A percentile compares a stretch with the other conserved stretches of the same genome.
These are phyloP conservation scores for Ichneumoninae sp. DNA, from an alignment of 2,888 invertebrate genomes.

Conservation along the genomic window DNA sequence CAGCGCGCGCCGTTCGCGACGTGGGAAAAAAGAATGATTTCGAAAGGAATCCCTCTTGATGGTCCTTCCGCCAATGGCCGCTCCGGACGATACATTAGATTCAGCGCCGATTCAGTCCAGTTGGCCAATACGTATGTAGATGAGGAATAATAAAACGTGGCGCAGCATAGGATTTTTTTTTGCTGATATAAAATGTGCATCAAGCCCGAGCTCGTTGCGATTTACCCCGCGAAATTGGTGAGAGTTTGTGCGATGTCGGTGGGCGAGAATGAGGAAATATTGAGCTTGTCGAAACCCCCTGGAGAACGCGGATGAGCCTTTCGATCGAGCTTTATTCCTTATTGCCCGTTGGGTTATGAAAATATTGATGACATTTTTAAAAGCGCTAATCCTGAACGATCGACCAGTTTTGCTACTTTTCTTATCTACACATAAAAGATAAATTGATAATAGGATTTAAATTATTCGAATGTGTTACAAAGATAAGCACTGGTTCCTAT, in stretches of 20 bases:
- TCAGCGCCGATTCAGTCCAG: not conserved
- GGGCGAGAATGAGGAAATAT: slow-evolving; percentile 3
- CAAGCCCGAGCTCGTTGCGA: slow-evolving; percentile 8
- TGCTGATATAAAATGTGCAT: slow-evolving; percentile 10
- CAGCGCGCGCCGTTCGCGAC: slow-evolving; percentile 6
- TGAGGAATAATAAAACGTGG: slow-evolving; percentile 51
- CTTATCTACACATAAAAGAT: too few relatives aligned
- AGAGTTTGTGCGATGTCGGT: slow-evolving; percentile 10
- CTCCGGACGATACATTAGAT: slow-evolving; percentile 15
- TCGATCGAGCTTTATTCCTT: slow-evolving; percentile 18
- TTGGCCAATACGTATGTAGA: slow-evolving; percentile 43
- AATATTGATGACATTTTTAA: slow-evolving; percentile 2
- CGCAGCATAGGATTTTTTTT: slow-evolving; percentile 34
- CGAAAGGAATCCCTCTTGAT: slow-evolving; percentile 36
- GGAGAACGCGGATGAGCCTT: slow-evolving; percentile 1
- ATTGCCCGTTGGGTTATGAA: not conserved
- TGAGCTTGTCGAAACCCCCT: not conserved
- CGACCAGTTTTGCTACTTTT: not conserved
- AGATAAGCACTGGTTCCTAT: too few relatives aligned
- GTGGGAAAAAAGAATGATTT: slow-evolving; percentile 49
- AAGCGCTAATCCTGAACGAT: too few relatives aligned
- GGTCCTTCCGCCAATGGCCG: not conserved
- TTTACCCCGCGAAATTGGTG: slow-evolving; percentile 17
- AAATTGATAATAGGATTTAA: too few relatives aligned
- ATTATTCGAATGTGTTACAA: too few relatives aligned